Evolutionary conservation across 2,888 invertebrate species (phyloP).

Genomic region (Bursaphelenchus okinawaensis): DNA sequence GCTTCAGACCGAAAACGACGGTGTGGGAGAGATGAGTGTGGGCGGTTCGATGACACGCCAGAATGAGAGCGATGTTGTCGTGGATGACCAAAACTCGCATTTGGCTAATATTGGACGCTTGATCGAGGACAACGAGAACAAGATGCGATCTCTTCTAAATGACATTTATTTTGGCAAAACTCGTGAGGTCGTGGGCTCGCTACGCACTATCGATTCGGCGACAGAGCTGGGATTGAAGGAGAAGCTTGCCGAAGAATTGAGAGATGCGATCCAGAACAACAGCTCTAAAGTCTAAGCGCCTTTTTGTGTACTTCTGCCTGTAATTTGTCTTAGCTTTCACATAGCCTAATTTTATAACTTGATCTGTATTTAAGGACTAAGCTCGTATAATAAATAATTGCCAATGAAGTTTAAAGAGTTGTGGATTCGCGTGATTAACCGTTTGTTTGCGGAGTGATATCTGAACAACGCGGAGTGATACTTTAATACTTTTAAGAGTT

Average conservation of each 20-base stretch:
- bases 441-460: too few relatives aligned
- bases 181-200: conserved; percentile 90
- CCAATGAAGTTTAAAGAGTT: not conserved
- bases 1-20: conserved; percentile 86
- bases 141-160: conserved; percentile 92
- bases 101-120: conserved; percentile 96
- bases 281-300: conserved; percentile 3
- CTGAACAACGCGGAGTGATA: too few relatives aligned
- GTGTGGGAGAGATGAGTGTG: conserved; percentile 92
- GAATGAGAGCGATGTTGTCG: conserved; percentile 81
- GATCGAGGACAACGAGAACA: conserved; percentile 99
- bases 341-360: not conserved
- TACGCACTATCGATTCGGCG: conserved; percentile 76
- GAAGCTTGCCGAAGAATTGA: conserved; percentile 11
- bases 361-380: not conserved
- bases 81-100: conserved; percentile 85
- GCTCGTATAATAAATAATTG: not conserved
- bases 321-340: not conserved
- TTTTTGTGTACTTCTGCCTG: not conserved
- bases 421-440: not conserved
- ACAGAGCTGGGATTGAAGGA: conserved; percentile 64
- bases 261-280: conserved; percentile 8
- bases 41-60: conserved; percentile 96
- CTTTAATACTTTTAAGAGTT: too few relatives aligned
- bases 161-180: conserved; percentile 99